Conservation (phyloP, 2,113 vertebrate genomes). For the Herpetotheres cachinnans region DNA sequence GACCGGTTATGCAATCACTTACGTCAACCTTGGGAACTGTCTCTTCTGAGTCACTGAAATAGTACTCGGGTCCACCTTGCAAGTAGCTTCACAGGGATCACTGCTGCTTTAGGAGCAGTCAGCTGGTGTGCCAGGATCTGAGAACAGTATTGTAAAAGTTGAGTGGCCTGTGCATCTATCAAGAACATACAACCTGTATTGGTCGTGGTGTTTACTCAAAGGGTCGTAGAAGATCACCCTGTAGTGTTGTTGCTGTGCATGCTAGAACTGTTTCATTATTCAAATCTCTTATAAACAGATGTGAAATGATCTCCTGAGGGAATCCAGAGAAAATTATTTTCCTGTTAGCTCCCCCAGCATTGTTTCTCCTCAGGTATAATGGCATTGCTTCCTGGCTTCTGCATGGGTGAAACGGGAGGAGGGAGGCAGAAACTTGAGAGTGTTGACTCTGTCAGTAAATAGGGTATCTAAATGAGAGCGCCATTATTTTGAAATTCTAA, state of each 20-base stretch:
- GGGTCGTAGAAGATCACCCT: not conserved
- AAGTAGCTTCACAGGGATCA: not conserved
- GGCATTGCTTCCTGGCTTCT: not conserved
- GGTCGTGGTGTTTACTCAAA: not conserved
- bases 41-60: not conserved
- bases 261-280: not conserved
- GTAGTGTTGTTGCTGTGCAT: not conserved
- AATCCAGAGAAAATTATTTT: not conserved
- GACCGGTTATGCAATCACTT: not conserved
- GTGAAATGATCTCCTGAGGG: not conserved
- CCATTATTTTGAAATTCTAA: not conserved
- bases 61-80: not conserved
- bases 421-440: not conserved
- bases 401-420: not conserved
- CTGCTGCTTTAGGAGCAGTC: not conserved
- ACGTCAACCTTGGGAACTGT: not conserved
- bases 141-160: not conserved
- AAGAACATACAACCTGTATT: not conserved
- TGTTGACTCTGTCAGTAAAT: not conserved
- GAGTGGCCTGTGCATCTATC: not conserved
- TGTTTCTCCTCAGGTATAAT: not conserved
- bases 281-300: not conserved
- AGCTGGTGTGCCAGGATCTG: not conserved
- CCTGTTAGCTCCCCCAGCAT: not conserved
- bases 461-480: not conserved